Evolutionary conservation across 2,797 vertebrate genomes (phyloP).

Genomic region (Crenichthys baileyi): DNA sequence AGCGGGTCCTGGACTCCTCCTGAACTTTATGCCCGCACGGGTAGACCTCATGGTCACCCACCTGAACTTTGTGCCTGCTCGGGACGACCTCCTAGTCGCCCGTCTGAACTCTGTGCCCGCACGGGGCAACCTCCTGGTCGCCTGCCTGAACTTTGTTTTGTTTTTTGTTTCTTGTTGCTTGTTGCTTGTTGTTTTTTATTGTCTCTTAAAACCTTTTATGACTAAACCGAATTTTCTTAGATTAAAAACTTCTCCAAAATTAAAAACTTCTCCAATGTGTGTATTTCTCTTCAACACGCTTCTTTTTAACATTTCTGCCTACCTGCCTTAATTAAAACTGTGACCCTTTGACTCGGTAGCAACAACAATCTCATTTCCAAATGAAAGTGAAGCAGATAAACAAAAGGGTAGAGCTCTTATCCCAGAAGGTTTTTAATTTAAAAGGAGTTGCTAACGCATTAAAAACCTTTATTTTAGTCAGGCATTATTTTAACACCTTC

Average conservation of each 20-base stretch:
- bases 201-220: too few species aligned
- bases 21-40: too few species aligned
- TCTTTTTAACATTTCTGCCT: neutral
- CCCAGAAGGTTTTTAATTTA: conserved; percentile 11
- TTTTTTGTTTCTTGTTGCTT: too few species aligned
- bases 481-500: conserved; percentile 22
- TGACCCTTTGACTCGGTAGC: neutral
- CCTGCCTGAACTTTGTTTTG: too few species aligned
- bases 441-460: conserved; percentile 8
- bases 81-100: too few species aligned
- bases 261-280: neutral
- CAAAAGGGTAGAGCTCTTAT: too few species aligned
- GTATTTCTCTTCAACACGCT: neutral
- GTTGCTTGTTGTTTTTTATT: neutral
- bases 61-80: too few species aligned
- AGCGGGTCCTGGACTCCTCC: too few species aligned
- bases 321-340: neutral
- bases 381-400: conserved; percentile 7
- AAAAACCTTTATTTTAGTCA: conserved; percentile 25
- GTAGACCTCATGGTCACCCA: too few species aligned
- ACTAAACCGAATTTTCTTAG: neutral
- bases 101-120: too few species aligned
- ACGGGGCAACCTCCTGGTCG: too few species aligned
- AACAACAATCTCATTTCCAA: neutral
- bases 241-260: neutral